phyloP scores from a whole-genome alignment of 1,140 invertebrate genomes.

The Colletes gigas region DNA sequence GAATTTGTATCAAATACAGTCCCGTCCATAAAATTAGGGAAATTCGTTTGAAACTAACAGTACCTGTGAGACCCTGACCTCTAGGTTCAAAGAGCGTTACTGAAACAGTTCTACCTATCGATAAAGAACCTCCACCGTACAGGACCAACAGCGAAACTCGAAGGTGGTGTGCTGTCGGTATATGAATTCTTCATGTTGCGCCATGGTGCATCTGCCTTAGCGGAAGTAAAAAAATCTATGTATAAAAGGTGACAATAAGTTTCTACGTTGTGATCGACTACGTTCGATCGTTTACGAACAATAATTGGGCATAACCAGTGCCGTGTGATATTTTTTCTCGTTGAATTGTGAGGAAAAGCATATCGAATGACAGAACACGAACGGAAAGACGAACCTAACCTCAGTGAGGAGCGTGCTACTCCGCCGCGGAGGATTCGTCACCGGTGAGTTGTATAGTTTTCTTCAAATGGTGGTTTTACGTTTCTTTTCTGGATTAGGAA shows the following conservation, averaged over 20 bases:
- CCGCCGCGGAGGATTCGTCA: slow-evolving; percentile 77
- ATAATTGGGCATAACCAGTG: background rate
- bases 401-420: slow-evolving; percentile 69
- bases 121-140: slow-evolving; percentile 11
- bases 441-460: slow-evolving; percentile 69
- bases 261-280: slow-evolving; percentile 17
- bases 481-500: background rate
- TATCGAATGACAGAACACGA: slow-evolving; percentile 75
- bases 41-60: slow-evolving; percentile 1
- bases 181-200: slow-evolving; percentile 33
- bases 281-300: slow-evolving; percentile 12
- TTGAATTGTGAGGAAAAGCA: slow-evolving; percentile 20
- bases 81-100: slow-evolving; percentile 13
- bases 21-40: background rate
- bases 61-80: slow-evolving; percentile 39
- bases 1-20: background rate
- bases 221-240: slow-evolving; percentile 37
- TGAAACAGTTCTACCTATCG: slow-evolving; percentile 17
- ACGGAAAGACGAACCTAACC: slow-evolving; percentile 72
- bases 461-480: background rate
- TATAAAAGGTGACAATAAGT: slow-evolving; percentile 44
- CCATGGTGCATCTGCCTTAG: slow-evolving; percentile 21
- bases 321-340: slow-evolving; percentile 19
- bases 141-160: slow-evolving; percentile 9
- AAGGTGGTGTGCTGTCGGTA: slow-evolving; percentile 39